A percentile compares a stretch with the other conserved stretches of the same genome.
Conservation (phyloP, 2,888 invertebrate genomes). For the Stramonita haemastoma region DNA sequence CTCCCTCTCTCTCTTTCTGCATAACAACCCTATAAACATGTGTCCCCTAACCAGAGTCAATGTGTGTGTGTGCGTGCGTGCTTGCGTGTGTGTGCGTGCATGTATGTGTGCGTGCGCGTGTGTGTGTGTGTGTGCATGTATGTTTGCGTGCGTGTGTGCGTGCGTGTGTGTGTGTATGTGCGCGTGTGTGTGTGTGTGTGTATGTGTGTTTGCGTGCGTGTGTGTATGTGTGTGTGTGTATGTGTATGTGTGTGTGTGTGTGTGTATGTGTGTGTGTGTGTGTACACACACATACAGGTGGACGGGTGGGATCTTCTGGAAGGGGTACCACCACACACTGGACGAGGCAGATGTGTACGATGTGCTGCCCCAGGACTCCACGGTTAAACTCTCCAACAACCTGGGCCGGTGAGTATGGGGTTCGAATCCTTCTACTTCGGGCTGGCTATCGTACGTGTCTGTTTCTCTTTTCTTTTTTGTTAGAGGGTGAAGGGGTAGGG, state of each 20-base stretch:
- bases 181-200: neutral
- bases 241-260: neutral
- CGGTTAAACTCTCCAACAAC: conserved; percentile 62
- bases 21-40: no score
- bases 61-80: neutral
- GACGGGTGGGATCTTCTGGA: conserved; percentile 58
- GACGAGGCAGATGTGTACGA: conserved; percentile 65
- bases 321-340: conserved; percentile 59
- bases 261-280: neutral
- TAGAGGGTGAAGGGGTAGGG: neutral
- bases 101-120: neutral
- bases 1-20: neutral
- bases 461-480: neutral
- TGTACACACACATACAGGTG: conserved; percentile 53
- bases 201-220: neutral
- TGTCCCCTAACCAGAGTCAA: neutral
- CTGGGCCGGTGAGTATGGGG: conserved; percentile 58
- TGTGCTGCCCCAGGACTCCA: conserved; percentile 65
- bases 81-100: neutral
- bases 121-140: neutral
- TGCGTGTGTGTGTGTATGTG: neutral
- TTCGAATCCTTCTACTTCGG: neutral
- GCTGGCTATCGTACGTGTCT: neutral
- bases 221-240: neutral
- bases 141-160: neutral